Base-by-base conservation (phyloP, 2,888 invertebrate species). In the Nomada fucata region DNA sequence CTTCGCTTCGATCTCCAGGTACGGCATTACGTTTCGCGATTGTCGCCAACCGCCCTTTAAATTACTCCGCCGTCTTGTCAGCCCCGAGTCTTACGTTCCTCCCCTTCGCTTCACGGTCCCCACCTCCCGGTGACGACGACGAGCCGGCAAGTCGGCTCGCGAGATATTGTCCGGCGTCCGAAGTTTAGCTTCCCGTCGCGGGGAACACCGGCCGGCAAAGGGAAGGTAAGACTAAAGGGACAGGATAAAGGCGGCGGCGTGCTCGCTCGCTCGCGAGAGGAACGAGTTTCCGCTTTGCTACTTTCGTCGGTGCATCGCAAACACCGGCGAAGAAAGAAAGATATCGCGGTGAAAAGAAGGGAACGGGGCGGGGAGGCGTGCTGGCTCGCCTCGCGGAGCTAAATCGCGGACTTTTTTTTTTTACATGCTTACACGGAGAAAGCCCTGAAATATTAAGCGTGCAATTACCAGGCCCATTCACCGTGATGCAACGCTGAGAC, bases 381-480 rank as follows among this genome's bases (percentile, higher is more conserved):
- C 73, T 73, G 74, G 64, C 83, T 79, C 75, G 83, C 75, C 79
- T 83, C 72, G 83, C 83, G 75, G 83, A 84, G 86, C 89, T 90
- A 90, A 92, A 92, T 92, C 90, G 89, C 83, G 86, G 87, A 90
- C 90, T 88, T 91, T 91, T 90, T 90, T 36, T 36, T 2, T 26
- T 2, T 26, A 91, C 90, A 91, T 90, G 91, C 93, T 91, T 92
- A 91, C 89, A 91, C 83, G 89, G 91, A 88, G 88, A 91, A 91
- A 91, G 91, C 91, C 90, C 92, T 93, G 91, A 93, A 93, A 93
- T 93, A 93, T 93, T 93, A 92, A 93, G 90, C 92, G 92, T 87
- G 92, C 93, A 93, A 93, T 93, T 93, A 93, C 93, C 91, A 89
- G 89, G 87, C 85, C 92, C 92, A 93, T 93, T 93, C 93, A 93